Evolutionary conservation across 1,140 invertebrate species (phyloP).

Genomic region (Apis dorsata): DNA sequence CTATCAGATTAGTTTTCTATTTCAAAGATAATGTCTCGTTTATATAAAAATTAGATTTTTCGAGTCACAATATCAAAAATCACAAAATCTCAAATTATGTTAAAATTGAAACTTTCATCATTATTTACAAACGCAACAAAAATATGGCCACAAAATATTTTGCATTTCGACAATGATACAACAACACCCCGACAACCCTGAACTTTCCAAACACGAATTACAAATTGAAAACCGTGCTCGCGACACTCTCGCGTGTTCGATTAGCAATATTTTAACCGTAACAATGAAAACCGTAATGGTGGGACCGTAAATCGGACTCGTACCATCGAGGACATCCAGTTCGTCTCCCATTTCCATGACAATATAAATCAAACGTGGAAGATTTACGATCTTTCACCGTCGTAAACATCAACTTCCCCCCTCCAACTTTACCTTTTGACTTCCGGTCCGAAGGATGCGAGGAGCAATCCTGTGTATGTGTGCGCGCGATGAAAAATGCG

Average conservation of each 20-base stretch:
- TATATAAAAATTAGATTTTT: too few species aligned
- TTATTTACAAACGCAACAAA: too few species aligned
- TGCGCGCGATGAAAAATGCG: constrained; percentile 1
- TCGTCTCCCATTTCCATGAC: not conserved
- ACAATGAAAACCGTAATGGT: not conserved
- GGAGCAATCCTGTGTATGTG: not conserved
- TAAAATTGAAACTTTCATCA: too few species aligned
- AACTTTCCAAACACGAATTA: too few species aligned
- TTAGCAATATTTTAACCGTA: not conserved
- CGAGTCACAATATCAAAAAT: too few species aligned
- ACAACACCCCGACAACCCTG: too few species aligned
- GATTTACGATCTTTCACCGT: not conserved
- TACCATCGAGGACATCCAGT: not conserved
- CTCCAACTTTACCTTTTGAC: not conserved
- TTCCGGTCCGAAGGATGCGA: not conserved
- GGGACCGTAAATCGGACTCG: not conserved
- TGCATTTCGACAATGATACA: too few species aligned
- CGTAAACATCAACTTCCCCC: not conserved
- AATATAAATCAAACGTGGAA: not conserved
- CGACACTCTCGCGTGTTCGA: not conserved
- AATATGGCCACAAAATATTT: too few species aligned
- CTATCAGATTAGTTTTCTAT: too few species aligned
- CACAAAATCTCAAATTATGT: too few species aligned
- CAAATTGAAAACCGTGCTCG: too few species aligned
- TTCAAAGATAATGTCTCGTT: too few species aligned